Percentiles rank a stretch among this genome's conserved stretches.
These are phyloP conservation scores for Flabesymbios commensalis DNA, from an alignment of 2,888 invertebrate species.

Conservation along the genomic window DNA sequence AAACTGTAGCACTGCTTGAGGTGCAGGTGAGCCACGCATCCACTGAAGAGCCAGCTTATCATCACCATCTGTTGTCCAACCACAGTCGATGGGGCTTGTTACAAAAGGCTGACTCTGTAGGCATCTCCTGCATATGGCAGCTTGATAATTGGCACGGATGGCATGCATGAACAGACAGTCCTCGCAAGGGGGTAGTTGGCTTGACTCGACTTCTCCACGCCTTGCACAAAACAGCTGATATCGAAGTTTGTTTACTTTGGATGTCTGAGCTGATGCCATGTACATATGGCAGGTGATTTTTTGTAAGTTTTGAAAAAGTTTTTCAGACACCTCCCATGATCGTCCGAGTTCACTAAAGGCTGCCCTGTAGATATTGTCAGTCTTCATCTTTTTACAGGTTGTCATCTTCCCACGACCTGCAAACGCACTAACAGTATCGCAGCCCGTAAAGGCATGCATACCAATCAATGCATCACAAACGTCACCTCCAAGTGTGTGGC, in stretches of 20 bases:
- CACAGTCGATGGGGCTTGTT: background rate
- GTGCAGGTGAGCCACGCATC: constrained; percentile 1
- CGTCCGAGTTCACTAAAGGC: background rate
- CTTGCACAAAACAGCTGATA: background rate
- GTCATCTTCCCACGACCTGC: background rate
- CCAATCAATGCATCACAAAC: background rate
- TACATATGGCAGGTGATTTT: background rate
- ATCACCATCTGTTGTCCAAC: background rate
- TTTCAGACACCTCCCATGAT: background rate
- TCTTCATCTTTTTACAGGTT: background rate
- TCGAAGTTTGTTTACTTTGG: background rate
- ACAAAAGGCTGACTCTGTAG: background rate
- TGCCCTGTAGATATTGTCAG: background rate
- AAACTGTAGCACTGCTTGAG: background rate
- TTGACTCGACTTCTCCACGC: background rate
- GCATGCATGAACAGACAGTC: background rate
- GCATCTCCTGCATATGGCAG: background rate
- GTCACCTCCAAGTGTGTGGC: background rate
- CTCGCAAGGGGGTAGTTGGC: background rate
- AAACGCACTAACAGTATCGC: background rate
- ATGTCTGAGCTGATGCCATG: background rate
- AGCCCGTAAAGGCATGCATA: background rate
- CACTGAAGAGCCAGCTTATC: background rate
- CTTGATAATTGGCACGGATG: background rate
- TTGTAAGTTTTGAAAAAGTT: background rate